Conservation (phyloP, 2,797 vertebrate genomes). For the Poecile montanus region DNA sequence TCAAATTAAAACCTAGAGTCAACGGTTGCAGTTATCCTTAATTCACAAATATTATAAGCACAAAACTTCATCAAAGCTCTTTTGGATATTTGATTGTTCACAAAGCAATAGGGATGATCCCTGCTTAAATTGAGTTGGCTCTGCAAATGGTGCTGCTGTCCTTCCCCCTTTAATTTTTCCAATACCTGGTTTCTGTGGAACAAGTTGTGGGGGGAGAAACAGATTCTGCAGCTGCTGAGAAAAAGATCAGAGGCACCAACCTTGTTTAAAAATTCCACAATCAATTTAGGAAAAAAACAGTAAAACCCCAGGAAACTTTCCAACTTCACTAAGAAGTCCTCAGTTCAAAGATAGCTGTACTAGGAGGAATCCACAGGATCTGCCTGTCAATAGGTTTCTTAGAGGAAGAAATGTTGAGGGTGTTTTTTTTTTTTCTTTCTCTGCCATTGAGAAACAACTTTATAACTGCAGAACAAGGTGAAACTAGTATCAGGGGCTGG, state of each 20-base stretch:
- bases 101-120: background rate
- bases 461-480: constrained; percentile 71
- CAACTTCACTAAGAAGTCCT: constrained; percentile 75
- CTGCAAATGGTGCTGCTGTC: constrained; percentile 29
- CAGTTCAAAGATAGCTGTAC: constrained; percentile 81
- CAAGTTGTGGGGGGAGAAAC: constrained; percentile 72
- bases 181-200: constrained; percentile 66
- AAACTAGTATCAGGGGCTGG: constrained; percentile 33
- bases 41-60: background rate
- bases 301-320: constrained; percentile 77
- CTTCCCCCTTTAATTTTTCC: constrained; percentile 68
- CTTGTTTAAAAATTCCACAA: constrained; percentile 81
- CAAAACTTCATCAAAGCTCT: background rate
- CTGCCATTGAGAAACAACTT: constrained; percentile 69
- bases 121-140: background rate
- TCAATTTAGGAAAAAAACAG: constrained; percentile 75
- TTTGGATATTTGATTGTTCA: background rate
- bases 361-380: constrained; percentile 77
- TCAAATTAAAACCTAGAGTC: constrained; percentile 1
- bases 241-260: constrained; percentile 80
- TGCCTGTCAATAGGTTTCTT: constrained; percentile 80
- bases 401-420: constrained; percentile 60
- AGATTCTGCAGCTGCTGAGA: constrained; percentile 73
- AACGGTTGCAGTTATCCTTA: background rate
- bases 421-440: background rate